Base-by-base conservation (phyloP, 2,888 invertebrate species). In the Sympetrum striolatum region DNA sequence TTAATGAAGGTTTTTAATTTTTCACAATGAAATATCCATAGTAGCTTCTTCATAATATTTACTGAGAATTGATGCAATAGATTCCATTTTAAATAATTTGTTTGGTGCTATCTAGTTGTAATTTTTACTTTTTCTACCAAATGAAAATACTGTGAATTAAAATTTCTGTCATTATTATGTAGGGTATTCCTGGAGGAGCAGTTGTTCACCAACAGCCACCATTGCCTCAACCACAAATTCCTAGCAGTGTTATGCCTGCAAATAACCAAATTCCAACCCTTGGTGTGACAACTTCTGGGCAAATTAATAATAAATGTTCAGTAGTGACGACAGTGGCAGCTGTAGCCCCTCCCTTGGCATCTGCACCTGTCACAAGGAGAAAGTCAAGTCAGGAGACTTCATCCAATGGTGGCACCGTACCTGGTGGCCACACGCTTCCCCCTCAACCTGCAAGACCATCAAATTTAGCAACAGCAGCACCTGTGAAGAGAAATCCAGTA, bases 401-500 rank as follows among this genome's bases (percentile, higher is more conserved):
- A 22, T 60, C 86, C 86, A 86, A 86, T 39, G 86, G 86, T 60
- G 86, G 86, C 15, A 86, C 86, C 60, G 37, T 86, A 35, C 86
- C 86, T 86, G 86, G 86, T 60, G 86, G 60, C 92, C 93, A 93
- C 91, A 91, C 92, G 31, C 91, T 93, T 79, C 93, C 93, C 39
- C 92, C 92, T n/a, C 93, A 93, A 90, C 93, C 93, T 15, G 92
- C 93, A 8, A 91, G 93, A 73, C 92, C 93, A 22, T 91, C 92
- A 12, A 91, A 93, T 91, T 93, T 93, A 92, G 94, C 93, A 92
- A 93, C 93, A 25, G 92, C 91, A 15, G 91, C 91, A 14, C 91
- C 91, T 10, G 73, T 91, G 73, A 91, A 91, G 90, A 91, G 90
- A 64, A 81, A 91, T 73, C 90, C 91, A 58, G 80, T 81, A 39